Evolutionary conservation across 2,797 vertebrate species (phyloP).

Genomic region (Nyctibius grandis): DNA sequence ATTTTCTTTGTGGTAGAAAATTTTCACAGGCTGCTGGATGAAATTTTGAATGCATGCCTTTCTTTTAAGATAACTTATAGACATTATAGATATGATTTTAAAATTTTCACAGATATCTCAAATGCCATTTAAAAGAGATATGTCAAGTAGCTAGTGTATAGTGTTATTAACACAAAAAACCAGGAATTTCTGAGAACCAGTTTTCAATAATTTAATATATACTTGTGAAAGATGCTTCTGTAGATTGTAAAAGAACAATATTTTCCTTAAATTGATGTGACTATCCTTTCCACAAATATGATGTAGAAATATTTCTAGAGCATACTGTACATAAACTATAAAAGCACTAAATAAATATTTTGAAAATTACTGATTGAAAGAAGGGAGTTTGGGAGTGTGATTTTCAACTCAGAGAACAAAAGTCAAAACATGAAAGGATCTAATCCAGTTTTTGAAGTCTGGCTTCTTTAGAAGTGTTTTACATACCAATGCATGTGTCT

Average conservation of each 20-base stretch:
- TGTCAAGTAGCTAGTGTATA: neutral
- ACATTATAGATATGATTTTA: neutral
- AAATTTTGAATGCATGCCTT: neutral
- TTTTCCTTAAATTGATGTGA: neutral
- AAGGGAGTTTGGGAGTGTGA: neutral
- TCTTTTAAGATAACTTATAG: neutral
- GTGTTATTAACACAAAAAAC: neutral
- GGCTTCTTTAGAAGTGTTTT: neutral
- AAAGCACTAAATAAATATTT: neutral
- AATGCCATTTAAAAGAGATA: neutral
- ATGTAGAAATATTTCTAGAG: neutral
- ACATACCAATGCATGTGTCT: neutral
- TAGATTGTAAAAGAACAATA: neutral
- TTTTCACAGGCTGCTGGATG: neutral
- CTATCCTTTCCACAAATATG: neutral
- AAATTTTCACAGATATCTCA: neutral
- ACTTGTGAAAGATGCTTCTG: neutral
- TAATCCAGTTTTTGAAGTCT: constrained; percentile 20
- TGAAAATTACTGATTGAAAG: neutral
- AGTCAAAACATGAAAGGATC: neutral
- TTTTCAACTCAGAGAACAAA: neutral
- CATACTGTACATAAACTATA: neutral
- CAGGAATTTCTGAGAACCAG: neutral
- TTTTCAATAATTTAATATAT: neutral
- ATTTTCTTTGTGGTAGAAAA: neutral